These are phyloP conservation scores for Drosophila macrothrix DNA, from an alignment of 2,888 invertebrate species.

Conservation along the genomic window DNA sequence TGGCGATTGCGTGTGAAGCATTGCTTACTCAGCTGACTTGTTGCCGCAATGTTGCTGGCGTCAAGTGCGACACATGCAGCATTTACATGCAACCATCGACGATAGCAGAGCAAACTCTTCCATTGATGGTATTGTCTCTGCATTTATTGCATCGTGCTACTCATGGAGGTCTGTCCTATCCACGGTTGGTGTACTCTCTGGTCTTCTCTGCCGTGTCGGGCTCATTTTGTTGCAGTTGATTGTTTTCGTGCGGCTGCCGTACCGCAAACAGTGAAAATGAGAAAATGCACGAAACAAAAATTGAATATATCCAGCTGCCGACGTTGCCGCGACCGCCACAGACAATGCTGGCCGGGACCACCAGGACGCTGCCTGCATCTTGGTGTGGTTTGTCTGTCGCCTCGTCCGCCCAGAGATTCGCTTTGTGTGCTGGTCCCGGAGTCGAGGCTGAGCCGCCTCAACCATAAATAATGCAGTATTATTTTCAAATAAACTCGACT, in stretches of 20 bases:
- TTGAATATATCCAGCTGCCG: constrained; percentile 52
- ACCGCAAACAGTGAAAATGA: constrained; percentile 67
- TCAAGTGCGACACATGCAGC: constrained; percentile 60
- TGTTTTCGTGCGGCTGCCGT: constrained; percentile 73
- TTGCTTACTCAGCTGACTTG: constrained; percentile 48
- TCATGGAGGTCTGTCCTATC: constrained; percentile 20
- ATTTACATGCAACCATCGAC: constrained; percentile 73
- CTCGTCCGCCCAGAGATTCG: constrained; percentile 30
- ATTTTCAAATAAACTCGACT: constrained; percentile 79
- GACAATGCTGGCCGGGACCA: constrained; percentile 22
- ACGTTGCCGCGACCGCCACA: constrained; percentile 16
- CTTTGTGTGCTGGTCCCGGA: constrained; percentile 37
- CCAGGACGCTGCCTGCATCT: constrained; percentile 40
- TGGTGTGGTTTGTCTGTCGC: neutral
- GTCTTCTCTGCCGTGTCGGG: constrained; percentile 32
- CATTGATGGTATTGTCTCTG: constrained; percentile 30
- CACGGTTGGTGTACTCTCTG: constrained; percentile 14
- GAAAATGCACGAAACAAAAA: constrained; percentile 70
- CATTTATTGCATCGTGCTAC: constrained; percentile 58
- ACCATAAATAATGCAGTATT: constrained; percentile 80
- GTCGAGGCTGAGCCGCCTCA: constrained; percentile 52
- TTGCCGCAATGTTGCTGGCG: constrained; percentile 65
- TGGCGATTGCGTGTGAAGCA: constrained; percentile 16
- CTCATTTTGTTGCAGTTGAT: constrained; percentile 65
- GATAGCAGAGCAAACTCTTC: constrained; percentile 54